Evolutionary conservation across 1,140 invertebrate genomes (phyloP), one percentile per base, ranked within the genome.

Genomic region (Zaprionus vittiger): DNA sequence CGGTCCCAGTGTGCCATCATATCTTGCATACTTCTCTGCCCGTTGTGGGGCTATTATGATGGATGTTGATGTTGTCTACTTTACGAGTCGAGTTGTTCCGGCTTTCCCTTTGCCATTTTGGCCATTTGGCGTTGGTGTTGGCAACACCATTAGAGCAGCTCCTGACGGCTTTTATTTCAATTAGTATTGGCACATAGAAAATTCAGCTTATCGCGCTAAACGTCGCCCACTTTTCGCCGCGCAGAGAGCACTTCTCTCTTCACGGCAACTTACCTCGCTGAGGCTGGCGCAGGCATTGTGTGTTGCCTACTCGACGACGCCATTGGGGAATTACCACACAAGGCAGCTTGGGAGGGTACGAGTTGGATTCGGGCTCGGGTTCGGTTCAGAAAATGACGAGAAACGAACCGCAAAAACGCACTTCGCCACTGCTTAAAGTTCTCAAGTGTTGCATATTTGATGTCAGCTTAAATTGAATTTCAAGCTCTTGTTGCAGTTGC

Each of bases 141-240:
- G 56, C 31, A 62, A 38, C 26, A 61, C 79, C 83, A 85, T 85
- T 85, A 85, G 59, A 31, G 73, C 61, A 74, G 62, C 83, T 82
- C 69, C 38, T 67, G 56, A 54, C 83, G 67, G 79, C 84, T 86
- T 86, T 86, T 76, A 89, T 84, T 89, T 89, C 84, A 87, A 87
- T 87, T 87, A 87, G 77, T 76, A 84, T 77, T 66, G 72, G 77
- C 80, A 78, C 69, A 70, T 83, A 77, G 69, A 80, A 73, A 86
- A 71, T 80, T 79, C 80, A 77, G 44, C 55, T 70, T 49, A 59
- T 52, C 28, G 15, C 34, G 15, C 60, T 38, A 79, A 81, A 55
- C 22, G 61, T 37, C 41, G 52, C 69, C 69, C 28, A 69, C 57
- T 73, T 61, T 22, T 55, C 41, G 41, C 5, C 38, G 11, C 9